Base-by-base conservation (phyloP, 35 echinoderm and acorn worm genomes). In the Hemicentrotus pulcherrimus region DNA sequence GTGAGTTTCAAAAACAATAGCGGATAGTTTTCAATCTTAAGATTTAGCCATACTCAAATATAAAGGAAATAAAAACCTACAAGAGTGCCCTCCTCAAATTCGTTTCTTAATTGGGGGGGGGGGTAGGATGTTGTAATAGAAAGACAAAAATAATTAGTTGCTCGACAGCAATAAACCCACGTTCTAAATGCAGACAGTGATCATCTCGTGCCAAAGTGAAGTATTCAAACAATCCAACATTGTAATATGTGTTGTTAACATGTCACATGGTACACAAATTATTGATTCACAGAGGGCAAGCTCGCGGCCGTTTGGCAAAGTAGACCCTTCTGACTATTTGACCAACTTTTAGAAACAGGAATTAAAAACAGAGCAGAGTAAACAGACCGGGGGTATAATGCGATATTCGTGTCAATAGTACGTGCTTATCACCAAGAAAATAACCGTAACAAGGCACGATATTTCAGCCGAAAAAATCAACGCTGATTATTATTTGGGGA, bases 331-430 rank as follows among this genome's bases (percentile, higher is more conserved):
- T 70, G 18, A 70, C 61, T 70, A 70, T 70, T 78, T 78, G 65
- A 78, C 65, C 24, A 78, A 78, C 65, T 78, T 78, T 78, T 78
- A 78, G 19, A 22, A 78, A 78, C 65, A 78, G 22, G n/a, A 78
- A 78, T 28, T 4, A 78, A 3, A 78, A 78, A 78, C 65, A 78
- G 65, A 78, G 5, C 65, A 7, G 24, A n/a, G 65, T 78, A 78
- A 78, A 78, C 65, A 78, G 65, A 78, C 65, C 65, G 19, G 65
- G 65, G 19, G 19, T 6, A 78, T 78, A 78, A 78, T 78, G 3
- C 65, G 65, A 78, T 78, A 78, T 78, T 78, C 28, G 65, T 78
- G 65, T 78, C 19, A 78, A 78, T 78, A 78, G n/a, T 78, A n/a
- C 65, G 65, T 78, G 65, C 65, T 78, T 78, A 22, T 28, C 28